A percentile compares a stretch with the other conserved stretches of the same genome.
These are phyloP conservation scores for Mylabris sibirica DNA, from an alignment of 2,888 invertebrate species.

Conservation along the genomic window DNA sequence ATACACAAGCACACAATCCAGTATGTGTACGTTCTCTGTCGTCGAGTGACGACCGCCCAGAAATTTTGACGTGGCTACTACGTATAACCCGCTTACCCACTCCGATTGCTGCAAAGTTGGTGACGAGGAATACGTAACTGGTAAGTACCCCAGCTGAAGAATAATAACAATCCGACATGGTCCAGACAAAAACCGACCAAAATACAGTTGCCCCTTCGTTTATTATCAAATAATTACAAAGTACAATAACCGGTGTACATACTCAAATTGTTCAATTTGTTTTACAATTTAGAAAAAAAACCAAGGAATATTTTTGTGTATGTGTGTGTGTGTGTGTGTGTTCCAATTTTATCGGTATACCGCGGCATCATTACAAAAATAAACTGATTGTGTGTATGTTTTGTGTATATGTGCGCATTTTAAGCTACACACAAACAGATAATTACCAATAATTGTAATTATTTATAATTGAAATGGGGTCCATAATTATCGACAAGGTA, in stretches of 20 bases:
- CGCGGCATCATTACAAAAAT: neutral
- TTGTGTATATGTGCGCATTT: neutral
- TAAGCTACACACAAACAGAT: no score
- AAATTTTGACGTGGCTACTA: slow-evolving; percentile 92
- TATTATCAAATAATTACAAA: slow-evolving; percentile 6
- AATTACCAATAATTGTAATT: neutral
- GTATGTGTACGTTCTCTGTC: slow-evolving; percentile 67
- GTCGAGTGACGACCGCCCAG: slow-evolving; percentile 84
- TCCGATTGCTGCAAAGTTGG: slow-evolving; percentile 92
- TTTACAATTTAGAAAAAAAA: neutral
- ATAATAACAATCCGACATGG: slow-evolving; percentile 68
- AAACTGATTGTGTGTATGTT: neutral
- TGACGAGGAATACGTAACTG: slow-evolving; percentile 96
- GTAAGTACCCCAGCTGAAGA: slow-evolving; percentile 78
- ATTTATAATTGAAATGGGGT: neutral
- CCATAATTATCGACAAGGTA: neutral
- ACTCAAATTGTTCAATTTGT: no score
- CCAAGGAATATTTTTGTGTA: neutral
- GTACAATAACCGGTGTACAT: neutral
- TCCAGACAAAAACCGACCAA: slow-evolving; percentile 51
- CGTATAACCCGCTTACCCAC: slow-evolving; percentile 92
- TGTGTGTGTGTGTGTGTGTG: neutral
- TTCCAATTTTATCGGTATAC: neutral
- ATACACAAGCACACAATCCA: neutral
- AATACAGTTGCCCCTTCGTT: slow-evolving; percentile 12